Base-by-base conservation (phyloP, 2,888 invertebrate species). In the Gerris lacustris region DNA sequence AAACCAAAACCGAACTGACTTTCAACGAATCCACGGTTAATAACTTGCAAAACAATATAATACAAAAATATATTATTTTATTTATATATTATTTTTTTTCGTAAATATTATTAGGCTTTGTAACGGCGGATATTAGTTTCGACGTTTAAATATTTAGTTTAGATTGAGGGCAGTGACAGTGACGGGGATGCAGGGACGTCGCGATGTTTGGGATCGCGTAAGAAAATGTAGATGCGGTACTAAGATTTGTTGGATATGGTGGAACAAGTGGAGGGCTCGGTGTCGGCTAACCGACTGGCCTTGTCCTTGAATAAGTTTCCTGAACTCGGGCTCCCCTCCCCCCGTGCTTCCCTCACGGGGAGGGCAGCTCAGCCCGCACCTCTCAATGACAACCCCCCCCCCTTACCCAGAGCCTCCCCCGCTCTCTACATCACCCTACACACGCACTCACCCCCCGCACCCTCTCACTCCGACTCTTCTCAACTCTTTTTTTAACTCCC, bases 241-340 rank as follows among this genome's bases (percentile, higher is more conserved):
- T n/a, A 31, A 31, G 31, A 31, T 31, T 31, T 45, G 67, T 44
- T 6, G 7, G 64, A 17, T 66, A 68, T 71, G 66, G 43, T 43
- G 67, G 45, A 66, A 71, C 70, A 64, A 68, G 73, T 68, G 68
- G 67, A 55, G 67, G 63, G 70, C 63, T 44, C 66, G 68, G 68
- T 69, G 72, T 63, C 69, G 72, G 73, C 72, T 72, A 71, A 72
- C 71, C 72, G 69, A 66, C 67, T 75, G 74, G 73, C 76, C 76
- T 76, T 76, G 76, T 75, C 76, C 76, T 76, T 76, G 76, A 75
- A 75, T 72, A 68, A 71, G 76, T 75, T 73, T 75, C 74, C 73
- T 75, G 75, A 76, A 76, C 76, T 72, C 76, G 63, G 43, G 69
- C 17, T 11, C 55, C 55, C 55, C 15, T 15, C 67, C 47, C 66